Base-by-base conservation (phyloP, 53 echinoderm and acorn worm genomes). In the Paelopatides confundens region DNA sequence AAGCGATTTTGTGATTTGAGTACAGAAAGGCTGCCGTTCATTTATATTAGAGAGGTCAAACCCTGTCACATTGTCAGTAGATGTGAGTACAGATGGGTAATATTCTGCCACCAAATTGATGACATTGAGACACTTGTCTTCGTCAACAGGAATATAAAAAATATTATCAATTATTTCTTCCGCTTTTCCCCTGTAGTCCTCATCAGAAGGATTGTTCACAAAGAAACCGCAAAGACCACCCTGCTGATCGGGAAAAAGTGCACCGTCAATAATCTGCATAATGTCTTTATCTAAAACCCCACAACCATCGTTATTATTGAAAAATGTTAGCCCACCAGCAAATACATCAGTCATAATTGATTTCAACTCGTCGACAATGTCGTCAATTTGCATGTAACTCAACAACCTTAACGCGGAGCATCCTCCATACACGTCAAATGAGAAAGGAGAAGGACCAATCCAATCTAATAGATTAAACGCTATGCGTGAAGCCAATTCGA, bases 381-480 rank as follows among this genome's bases (percentile, higher is more conserved):
- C 13, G 3, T 50, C 52, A 21, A 79, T 53, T 13, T 32, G 10
- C 30, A 31, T 51, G 31, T 17, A 51, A 3, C 51, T 18, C 14
- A 79, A 53, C 27, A 79, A 28, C 2, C 79, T 29, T 30, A 79
- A 31, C 4, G 79, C 79, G 26, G 79, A 79, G 31, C 79, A 79
- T 12, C 21, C 79, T 8, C 79, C 79, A 31, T 3, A 53, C 27
- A 24, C 43, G 32, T 79, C 79, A 3, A 10, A 9, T 3, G 79
- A 79, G 43, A 79, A 79, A 27, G 79, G 79, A 4, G 79, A 79
- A 50, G 79, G 79, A 18, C 79, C 79, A 12, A 79, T 29, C 79
- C 79, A 79, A 7, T 79, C 52, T 3, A 79, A 21, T 14, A 79
- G 15, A 1, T 79, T 28, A 53, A 79, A 79, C 10, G 79, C 79